A percentile compares a stretch with the other conserved stretches of the same genome.
phyloP scores from a whole-genome alignment of 2,888 invertebrate genomes.

The Drosophila birchii region DNA sequence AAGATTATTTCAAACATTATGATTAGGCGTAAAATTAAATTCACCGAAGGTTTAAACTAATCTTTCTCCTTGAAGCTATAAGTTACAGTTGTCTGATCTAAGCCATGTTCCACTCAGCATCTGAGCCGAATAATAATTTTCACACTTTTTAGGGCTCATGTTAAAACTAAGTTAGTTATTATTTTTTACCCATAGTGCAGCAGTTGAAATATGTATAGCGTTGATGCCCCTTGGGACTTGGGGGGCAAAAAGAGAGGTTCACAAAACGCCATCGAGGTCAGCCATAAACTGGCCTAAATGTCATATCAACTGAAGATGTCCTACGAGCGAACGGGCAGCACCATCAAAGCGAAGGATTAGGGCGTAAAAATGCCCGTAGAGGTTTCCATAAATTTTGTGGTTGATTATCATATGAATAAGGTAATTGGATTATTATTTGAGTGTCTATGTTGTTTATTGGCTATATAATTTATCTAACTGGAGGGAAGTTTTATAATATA shows the following conservation, averaged over 20 bases:
- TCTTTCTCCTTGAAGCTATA: not conserved
- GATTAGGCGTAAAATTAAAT: too few relatives aligned
- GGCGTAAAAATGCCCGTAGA: conserved; percentile 53
- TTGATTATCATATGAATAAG: conserved; percentile 17
- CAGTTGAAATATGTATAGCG: conserved; percentile 62
- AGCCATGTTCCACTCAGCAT: not conserved
- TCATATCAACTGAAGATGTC: conserved; percentile 55
- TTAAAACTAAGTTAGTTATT: not conserved
- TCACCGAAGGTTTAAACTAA: not conserved
- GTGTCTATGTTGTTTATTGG: conserved; percentile 2
- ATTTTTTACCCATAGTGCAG: not conserved
- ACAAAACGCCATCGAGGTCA: conserved; percentile 62
- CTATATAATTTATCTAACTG: not conserved
- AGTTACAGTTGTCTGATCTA: not conserved
- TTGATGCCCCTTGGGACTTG: conserved; percentile 58
- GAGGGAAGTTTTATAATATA: not conserved
- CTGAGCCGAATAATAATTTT: not conserved
- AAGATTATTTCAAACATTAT: too few relatives aligned
- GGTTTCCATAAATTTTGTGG: conserved; percentile 26
- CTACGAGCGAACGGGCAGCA: conserved; percentile 31
- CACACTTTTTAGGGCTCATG: not conserved
- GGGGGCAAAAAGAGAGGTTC: conserved; percentile 7
- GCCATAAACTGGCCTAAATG: conserved; percentile 74
- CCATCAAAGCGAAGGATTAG: conserved; percentile 73
- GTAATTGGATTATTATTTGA: conserved; percentile 34